Evolutionary conservation across 2,888 invertebrate genomes (phyloP), one percentile per base, ranked within the genome.

Genomic region (Hirtodrosophila duncani): DNA sequence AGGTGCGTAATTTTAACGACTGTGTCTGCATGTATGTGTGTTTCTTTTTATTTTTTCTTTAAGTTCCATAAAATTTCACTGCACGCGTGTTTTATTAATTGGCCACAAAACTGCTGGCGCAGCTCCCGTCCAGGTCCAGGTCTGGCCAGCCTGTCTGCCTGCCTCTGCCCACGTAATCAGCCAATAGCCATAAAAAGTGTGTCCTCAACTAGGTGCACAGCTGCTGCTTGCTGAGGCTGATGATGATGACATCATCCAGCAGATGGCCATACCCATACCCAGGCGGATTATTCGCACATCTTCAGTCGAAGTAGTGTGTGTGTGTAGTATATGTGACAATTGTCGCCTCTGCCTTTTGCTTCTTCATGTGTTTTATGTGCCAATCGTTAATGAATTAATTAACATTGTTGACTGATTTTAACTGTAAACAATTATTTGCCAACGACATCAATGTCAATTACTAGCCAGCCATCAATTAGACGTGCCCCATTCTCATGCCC

Each of bases 311-410:
- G 31, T 27, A 16, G 29, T 13, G 10, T 3, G 29, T 30, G 7
- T 41, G 17, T 10, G 17, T 29, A 13, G 9, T 45, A 20, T 26
- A 20, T 52, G 24, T 36, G 23, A 37, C 50, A 67, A 71, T 63
- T 57, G 62, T 52, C 39, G 36, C 49, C n/a, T n/a, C n/a, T 26
- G 21, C 46, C 20, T 29, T 31, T 59, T 5, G 24, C 31, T 24
- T 29, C 31, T 39, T n/a, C n/a, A 13, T 29, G 8, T 21, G 10
- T 42, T 62, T 60, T 52, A 57, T 57, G 48, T 33, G 53, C 17
- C 67, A 63, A 67, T 50, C 31, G 51, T 30, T 48, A 81, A 79
- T 81, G 57, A 67, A 70, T 75, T 80, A 63, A 75, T 81, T 80
- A 75, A 30, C 43, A 57, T 24, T 37, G 36, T 39, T 11, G 9